These are phyloP conservation scores for Empidonax alnorum DNA, from an alignment of 2,113 vertebrate genomes.

Conservation along the genomic window DNA sequence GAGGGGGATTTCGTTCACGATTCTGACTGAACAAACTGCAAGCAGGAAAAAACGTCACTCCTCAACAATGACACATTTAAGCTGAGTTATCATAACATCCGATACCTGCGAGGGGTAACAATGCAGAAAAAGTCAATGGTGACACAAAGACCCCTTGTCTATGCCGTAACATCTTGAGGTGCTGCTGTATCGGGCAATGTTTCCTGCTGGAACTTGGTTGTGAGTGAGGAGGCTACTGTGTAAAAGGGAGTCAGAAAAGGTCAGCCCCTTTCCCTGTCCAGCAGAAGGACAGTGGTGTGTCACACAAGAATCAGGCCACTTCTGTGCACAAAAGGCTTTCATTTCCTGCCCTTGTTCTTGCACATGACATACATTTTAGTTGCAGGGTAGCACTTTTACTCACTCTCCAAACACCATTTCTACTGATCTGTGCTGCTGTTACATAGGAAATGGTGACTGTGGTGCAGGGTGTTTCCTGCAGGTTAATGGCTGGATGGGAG, in stretches of 20 bases:
- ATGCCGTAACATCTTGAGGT: fast-evolving
- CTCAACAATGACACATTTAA: background rate
- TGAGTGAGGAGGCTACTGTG: background rate
- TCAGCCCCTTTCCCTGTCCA: background rate
- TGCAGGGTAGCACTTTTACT: background rate
- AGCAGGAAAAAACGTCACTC: background rate
- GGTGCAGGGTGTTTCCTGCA: background rate
- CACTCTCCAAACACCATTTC: background rate
- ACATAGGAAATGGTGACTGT: background rate
- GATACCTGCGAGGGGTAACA: background rate
- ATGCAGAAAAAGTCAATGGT: background rate
- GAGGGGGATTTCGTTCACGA: background rate
- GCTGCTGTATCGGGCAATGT: background rate
- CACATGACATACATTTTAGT: background rate
- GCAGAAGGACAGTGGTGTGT: background rate
- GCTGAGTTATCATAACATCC: background rate
- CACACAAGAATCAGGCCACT: background rate
- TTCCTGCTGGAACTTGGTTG: background rate
- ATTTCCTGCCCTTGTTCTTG: background rate
- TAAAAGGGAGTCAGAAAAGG: background rate
- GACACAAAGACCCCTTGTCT: background rate
- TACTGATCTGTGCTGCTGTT: background rate
- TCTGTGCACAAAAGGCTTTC: background rate
- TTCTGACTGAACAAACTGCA: background rate
- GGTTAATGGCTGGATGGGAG: background rate